Conservation (phyloP, 1,140 invertebrate genomes). For the Sesamia nonagrioides region DNA sequence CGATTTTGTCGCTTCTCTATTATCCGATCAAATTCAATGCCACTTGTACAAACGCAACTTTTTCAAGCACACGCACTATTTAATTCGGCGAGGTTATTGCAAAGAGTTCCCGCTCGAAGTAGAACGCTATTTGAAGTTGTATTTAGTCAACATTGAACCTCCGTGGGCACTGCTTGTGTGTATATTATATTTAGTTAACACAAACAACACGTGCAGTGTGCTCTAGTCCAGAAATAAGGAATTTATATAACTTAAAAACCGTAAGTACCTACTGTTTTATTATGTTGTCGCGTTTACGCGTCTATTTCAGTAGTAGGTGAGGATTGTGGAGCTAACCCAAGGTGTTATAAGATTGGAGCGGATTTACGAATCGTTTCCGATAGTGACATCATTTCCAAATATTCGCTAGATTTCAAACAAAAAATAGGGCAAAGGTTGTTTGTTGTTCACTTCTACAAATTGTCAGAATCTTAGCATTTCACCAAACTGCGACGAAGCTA, state of each 20-base stretch:
- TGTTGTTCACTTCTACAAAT: no score
- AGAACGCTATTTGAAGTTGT: conserved; percentile 28
- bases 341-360: not conserved
- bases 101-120: conserved; percentile 54
- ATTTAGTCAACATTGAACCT: conserved; percentile 44
- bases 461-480: no score
- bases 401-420: not conserved
- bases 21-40: conserved; percentile 56
- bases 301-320: no score
- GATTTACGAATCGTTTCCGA: not conserved
- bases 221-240: not conserved
- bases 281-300: not conserved
- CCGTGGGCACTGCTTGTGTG: conserved; percentile 6
- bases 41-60: not conserved
- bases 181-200: not conserved
- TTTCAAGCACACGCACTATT: not conserved
- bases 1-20: conserved; percentile 63
- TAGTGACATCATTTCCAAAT: not conserved
- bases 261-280: not conserved
- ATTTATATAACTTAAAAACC: not conserved
- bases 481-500: no score
- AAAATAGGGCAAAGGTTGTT: no score
- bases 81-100: conserved; percentile 48
- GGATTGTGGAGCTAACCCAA: no score
- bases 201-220: conserved; percentile 9